Conservation (phyloP, 2,888 invertebrate species). For the Charanyca ferruginea region DNA sequence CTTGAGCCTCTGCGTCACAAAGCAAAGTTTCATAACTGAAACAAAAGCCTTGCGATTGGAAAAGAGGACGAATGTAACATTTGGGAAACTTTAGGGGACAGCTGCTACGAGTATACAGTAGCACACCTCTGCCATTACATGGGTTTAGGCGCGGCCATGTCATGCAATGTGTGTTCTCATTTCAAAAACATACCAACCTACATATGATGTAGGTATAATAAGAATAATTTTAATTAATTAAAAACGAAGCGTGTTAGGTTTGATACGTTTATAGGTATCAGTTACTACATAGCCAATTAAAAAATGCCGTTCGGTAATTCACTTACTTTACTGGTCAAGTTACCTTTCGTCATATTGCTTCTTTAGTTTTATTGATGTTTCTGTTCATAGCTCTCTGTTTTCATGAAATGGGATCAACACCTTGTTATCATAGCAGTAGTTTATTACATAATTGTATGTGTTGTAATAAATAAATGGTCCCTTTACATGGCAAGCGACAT, state of each 20-base stretch:
- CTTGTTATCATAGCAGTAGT: too few relatives aligned
- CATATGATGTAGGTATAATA: background rate
- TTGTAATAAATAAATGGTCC: too few relatives aligned
- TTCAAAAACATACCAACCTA: slow-evolving; percentile 25
- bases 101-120: slow-evolving; percentile 17
- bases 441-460: too few relatives aligned
- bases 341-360: background rate
- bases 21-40: background rate
- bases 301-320: slow-evolving; percentile 41
- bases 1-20: background rate
- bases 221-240: slow-evolving; percentile 34
- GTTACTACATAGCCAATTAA: slow-evolving; percentile 23
- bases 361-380: background rate
- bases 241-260: slow-evolving; percentile 23
- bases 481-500: too few relatives aligned
- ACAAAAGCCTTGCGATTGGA: background rate
- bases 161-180: slow-evolving; percentile 42
- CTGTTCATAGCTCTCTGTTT: too few relatives aligned
- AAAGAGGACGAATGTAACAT: slow-evolving; percentile 25
- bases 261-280: slow-evolving; percentile 28
- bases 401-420: too few relatives aligned
- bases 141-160: slow-evolving; percentile 21
- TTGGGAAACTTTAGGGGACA: slow-evolving; percentile 33
- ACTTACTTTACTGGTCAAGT: slow-evolving; percentile 4
- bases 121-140: slow-evolving; percentile 30